Evolutionary conservation across 2,113 vertebrate genomes (phyloP), one percentile per base, ranked within the genome.

Genomic region (Chaetodon auriga): DNA sequence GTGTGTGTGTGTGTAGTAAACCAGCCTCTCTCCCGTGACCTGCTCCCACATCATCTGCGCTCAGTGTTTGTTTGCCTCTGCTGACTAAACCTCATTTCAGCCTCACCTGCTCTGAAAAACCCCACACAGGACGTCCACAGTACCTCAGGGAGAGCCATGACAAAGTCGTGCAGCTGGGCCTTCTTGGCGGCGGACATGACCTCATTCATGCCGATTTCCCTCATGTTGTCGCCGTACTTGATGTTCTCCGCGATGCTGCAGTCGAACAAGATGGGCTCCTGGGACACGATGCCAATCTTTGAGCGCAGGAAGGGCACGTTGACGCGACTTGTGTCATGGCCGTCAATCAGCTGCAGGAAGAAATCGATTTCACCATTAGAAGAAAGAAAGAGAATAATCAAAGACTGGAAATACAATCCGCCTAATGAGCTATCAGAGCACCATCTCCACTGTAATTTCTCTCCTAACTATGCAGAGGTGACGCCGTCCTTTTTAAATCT

Each of bases 201-300:
- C 35, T 96, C 94, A 6, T 95, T 74, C 92, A 94, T 91, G 91
- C 92, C 61, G 87, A 96, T 90, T 6, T 95, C 90, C 35, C 91
- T 88, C 13, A 68, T 80, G 90, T 96, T 96, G 92, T 95, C 92
- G 1, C 96, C 96, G 16, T 96, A 96, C 69, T 94, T 95, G 78
- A 96, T 96, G 92, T 96, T 96, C 57, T 96, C 95, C 0, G 69
- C 94, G 61, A 96, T 96, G 90, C 95, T 96, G 91, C 95, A 95
- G 92, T 96, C 95, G 16, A 96, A 96, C 87, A 96, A 45, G 79
- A 96, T 69, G 11, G 96, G 96, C 92, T 96, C 95, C 88, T 96
- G 95, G 55, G 96, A 96, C 65, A 96, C 95, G 2, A 96, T 95
- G 69, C 95, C 96, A 19, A 96, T 96, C 88, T 95, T 96, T 49